Evolutionary conservation across 1,140 invertebrate genomes (phyloP).

Genomic region (Drosophila nebulosa): DNA sequence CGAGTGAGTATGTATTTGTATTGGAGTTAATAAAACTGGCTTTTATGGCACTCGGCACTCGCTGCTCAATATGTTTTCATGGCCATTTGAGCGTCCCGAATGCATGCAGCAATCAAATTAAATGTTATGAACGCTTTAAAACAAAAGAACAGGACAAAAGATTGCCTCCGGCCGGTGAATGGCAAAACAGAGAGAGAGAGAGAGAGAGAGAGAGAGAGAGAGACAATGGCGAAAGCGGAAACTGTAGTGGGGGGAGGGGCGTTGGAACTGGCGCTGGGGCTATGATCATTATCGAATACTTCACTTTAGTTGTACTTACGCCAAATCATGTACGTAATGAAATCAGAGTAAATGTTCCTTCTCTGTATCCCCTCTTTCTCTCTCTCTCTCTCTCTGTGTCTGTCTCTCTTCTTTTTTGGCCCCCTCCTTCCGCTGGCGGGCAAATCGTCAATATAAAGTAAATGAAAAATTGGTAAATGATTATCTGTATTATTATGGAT

Average conservation of each 20-base stretch:
- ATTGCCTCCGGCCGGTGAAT: background rate
- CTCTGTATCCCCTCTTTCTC: background rate
- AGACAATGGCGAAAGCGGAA: background rate
- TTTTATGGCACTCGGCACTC: constrained; percentile 50
- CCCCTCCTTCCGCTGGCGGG: too few species aligned
- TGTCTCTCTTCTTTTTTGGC: too few species aligned
- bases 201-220: too few species aligned
- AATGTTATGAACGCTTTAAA: constrained; percentile 75
- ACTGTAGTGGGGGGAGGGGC: background rate
- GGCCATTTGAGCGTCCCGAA: constrained; percentile 66
- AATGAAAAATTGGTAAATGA: constrained; percentile 28
- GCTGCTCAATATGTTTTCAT: constrained; percentile 76
- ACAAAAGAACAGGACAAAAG: constrained; percentile 8
- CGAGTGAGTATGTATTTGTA: constrained; percentile 40
- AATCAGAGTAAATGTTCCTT: constrained; percentile 22
- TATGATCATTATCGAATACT: constrained; percentile 31
- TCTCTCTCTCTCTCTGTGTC: background rate
- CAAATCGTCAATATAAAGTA: background rate
- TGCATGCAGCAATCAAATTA: constrained; percentile 76
- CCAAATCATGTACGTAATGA: constrained; percentile 49
- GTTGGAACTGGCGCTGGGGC: too few species aligned
- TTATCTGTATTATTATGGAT: constrained; percentile 61
- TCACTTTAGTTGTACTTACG: constrained; percentile 28
- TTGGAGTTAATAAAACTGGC: constrained; percentile 74
- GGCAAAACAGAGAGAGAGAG: background rate